Conservation (phyloP, 2,888 invertebrate species). For the Caenorhabditis sp. region DNA sequence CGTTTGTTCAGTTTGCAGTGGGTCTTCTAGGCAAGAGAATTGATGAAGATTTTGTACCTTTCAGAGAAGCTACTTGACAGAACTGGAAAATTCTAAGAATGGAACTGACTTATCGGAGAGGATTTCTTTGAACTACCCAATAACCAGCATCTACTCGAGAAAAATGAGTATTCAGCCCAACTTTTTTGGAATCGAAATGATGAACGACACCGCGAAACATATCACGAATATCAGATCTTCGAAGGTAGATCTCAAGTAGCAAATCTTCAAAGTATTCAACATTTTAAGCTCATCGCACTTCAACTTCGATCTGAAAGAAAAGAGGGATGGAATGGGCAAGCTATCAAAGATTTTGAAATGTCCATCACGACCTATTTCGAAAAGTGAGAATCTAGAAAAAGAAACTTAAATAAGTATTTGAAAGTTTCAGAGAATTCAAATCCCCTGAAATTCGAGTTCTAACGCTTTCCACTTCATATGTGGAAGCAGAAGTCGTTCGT, state of each 20-base stretch:
- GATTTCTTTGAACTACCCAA: constrained; percentile 77
- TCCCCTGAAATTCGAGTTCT: constrained; percentile 75
- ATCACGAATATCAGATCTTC: constrained; percentile 71
- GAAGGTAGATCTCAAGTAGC: constrained; percentile 10
- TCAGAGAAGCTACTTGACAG: constrained; percentile 60
- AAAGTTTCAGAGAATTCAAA: constrained; percentile 72
- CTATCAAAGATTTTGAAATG: constrained; percentile 79
- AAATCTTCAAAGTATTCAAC: not conserved
- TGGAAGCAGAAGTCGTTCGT: constrained; percentile 79
- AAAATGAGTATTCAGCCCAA: constrained; percentile 79
- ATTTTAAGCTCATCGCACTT: constrained; percentile 70
- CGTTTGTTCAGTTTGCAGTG: constrained; percentile 78
- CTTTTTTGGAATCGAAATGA: constrained; percentile 79
- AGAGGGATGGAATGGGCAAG: constrained; percentile 77
- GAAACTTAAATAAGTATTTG: not conserved
- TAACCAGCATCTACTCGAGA: constrained; percentile 76
- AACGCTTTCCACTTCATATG: constrained; percentile 79
- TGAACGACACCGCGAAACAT: constrained; percentile 39
- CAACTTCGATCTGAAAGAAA: constrained; percentile 78
- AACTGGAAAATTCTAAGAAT: constrained; percentile 47
- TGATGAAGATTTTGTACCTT: constrained; percentile 1
- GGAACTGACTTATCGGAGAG: constrained; percentile 61
- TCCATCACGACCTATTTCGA: constrained; percentile 78
- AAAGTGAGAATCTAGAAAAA: constrained; percentile 49
- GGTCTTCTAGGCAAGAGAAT: constrained; percentile 33